Conservation (phyloP, 2,888 invertebrate species). For the Drosophila nr. medialis region DNA sequence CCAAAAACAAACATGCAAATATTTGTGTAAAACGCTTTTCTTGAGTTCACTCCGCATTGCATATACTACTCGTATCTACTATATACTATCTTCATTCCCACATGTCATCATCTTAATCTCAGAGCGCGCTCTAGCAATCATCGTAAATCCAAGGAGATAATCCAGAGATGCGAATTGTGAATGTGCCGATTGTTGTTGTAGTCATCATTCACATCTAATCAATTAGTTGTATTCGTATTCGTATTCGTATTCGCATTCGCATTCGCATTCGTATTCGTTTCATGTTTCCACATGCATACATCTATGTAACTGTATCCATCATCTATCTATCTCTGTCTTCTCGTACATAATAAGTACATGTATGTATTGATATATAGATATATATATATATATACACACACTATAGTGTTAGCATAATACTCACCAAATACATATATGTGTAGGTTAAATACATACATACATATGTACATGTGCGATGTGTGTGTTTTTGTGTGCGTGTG, state of each 20-base stretch:
- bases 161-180: constrained; percentile 3
- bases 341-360: constrained; percentile 43
- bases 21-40: constrained; percentile 45
- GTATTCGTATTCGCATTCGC: constrained; percentile 1
- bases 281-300: constrained; percentile 25
- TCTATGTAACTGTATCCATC: constrained; percentile 31
- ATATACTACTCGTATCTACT: constrained; percentile 10
- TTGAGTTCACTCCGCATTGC: constrained; percentile 45
- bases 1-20: constrained; percentile 6
- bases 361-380: constrained; percentile 10
- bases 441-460: constrained; percentile 12
- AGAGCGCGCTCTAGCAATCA: constrained; percentile 19
- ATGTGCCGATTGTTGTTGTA: constrained; percentile 19
- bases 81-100: neutral
- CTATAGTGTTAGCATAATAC: constrained; percentile 1
- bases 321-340: constrained; percentile 51
- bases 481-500: constrained; percentile 43
- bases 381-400: neutral
- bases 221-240: constrained; percentile 2
- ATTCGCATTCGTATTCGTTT: neutral
- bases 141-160: constrained; percentile 12
- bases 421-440: constrained; percentile 1
- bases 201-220: constrained; percentile 20
- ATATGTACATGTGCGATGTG: constrained; percentile 7
- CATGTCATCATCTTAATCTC: constrained; percentile 28